A percentile compares a stretch with the other conserved stretches of the same genome.
Evolutionary conservation across 2,113 vertebrate species (phyloP).

Genomic region (Erythrocebus patas): DNA sequence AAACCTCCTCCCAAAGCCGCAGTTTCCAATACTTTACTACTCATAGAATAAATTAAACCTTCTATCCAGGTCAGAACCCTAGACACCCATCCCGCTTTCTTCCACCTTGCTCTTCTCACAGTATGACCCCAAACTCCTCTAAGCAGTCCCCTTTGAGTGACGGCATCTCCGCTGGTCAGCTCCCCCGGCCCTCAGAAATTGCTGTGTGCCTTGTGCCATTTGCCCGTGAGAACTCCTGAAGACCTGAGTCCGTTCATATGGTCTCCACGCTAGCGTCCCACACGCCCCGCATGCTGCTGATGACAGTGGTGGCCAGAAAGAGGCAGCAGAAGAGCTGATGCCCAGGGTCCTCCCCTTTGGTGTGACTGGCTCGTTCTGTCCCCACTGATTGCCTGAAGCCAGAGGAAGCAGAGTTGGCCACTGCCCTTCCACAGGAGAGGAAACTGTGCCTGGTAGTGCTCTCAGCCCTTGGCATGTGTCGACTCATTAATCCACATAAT

Average conservation of each 20-base stretch:
- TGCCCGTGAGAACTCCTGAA: too few species aligned
- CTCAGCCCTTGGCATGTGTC: not conserved
- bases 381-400: not conserved
- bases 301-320: fast-evolving
- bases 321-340: not conserved
- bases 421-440: not conserved
- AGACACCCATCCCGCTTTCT: too few species aligned
- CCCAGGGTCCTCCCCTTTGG: not conserved
- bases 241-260: not conserved
- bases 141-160: not conserved
- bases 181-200: fast-evolving
- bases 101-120: not conserved
- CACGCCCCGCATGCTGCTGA: fast-evolving
- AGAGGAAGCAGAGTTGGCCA: not conserved
- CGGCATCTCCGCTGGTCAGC: too few species aligned
- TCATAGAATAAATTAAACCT: not conserved
- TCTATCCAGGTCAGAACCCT: not conserved
- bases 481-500: not conserved
- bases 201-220: too few species aligned
- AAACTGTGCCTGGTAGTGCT: not conserved
- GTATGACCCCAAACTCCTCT: not conserved
- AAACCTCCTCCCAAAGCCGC: not conserved
- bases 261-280: too few species aligned
- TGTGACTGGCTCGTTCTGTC: not conserved
- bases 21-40: not conserved